Conservation (phyloP, 2,113 vertebrate species). For the Dipodomys spectabilis region DNA sequence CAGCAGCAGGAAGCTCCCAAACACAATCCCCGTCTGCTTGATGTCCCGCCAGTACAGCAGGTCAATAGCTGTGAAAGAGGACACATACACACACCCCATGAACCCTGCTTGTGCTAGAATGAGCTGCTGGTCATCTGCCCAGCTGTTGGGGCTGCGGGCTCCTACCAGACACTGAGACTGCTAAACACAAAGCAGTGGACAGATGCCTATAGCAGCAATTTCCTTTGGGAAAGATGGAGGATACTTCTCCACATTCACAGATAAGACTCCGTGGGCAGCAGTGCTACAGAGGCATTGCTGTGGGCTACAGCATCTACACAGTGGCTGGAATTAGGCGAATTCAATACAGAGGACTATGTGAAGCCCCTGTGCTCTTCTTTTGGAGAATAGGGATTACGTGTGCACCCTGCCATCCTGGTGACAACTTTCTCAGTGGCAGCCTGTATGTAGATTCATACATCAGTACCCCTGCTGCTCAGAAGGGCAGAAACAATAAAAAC, state of each 20-base stretch:
- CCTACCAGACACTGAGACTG: neutral
- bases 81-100: neutral
- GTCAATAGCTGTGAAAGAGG: conserved; percentile 91
- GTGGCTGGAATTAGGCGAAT: neutral
- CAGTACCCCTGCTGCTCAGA: neutral
- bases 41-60: conserved; percentile 98
- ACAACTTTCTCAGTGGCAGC: neutral
- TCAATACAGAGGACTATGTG: neutral
- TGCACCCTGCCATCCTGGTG: neutral
- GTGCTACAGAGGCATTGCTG: fast-evolving
- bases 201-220: neutral
- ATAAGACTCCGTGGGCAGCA: neutral
- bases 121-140: fast-evolving
- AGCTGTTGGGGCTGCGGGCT: fast-evolving
- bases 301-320: neutral
- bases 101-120: fast-evolving
- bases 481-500: neutral
- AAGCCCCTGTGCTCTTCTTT: neutral
- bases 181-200: neutral
- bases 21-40: conserved; percentile 96
- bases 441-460: fast-evolving
- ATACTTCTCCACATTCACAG: neutral
- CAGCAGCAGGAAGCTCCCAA: conserved; percentile 95
- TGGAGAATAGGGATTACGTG: neutral
- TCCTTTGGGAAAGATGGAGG: neutral